These are phyloP conservation scores for Macrocentrus cingulum DNA, from an alignment of 1,140 invertebrate species.

Conservation along the genomic window DNA sequence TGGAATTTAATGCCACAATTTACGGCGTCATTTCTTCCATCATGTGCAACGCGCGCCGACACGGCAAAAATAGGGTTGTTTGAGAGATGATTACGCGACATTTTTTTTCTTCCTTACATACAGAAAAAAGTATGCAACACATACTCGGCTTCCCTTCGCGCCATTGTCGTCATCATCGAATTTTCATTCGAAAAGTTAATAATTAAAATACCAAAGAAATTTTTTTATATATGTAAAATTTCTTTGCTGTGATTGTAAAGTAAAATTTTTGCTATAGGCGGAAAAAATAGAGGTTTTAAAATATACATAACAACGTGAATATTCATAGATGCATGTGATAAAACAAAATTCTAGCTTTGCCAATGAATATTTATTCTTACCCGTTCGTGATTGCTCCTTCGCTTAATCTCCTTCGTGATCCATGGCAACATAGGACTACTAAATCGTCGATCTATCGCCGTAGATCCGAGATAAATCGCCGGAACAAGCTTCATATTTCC, in stretches of 20 bases:
- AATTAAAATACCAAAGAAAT: too few relatives aligned
- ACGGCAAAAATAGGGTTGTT: not conserved
- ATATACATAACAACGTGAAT: not conserved
- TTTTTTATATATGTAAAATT: too few relatives aligned
- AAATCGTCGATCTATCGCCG: conserved; percentile 73
- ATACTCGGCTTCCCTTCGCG: not conserved
- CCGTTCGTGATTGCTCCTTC: conserved; percentile 61
- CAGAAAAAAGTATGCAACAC: not conserved
- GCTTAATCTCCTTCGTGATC: conserved; percentile 67
- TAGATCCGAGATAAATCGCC: conserved; percentile 70
- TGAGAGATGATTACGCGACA: conserved; percentile 4
- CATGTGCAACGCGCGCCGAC: not conserved
- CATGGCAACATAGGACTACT: conserved; percentile 78
- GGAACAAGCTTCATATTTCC: conserved; percentile 68
- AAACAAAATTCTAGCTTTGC: too few relatives aligned
- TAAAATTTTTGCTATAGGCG: too few relatives aligned
- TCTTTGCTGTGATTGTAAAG: too few relatives aligned
- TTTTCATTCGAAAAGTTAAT: too few relatives aligned
- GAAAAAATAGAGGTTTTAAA: not conserved
- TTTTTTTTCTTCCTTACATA: not conserved
- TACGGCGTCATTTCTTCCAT: not conserved
- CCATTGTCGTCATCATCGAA: not conserved
- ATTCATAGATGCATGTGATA: too few relatives aligned
- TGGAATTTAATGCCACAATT: conserved; percentile 18
- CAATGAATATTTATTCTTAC: conserved; percentile 37